Percentiles rank a stretch among this genome's conserved stretches.
These are phyloP conservation scores for Montipora efflorescens DNA, from an alignment of 64 coral and sea anemone species.

Conservation along the genomic window DNA sequence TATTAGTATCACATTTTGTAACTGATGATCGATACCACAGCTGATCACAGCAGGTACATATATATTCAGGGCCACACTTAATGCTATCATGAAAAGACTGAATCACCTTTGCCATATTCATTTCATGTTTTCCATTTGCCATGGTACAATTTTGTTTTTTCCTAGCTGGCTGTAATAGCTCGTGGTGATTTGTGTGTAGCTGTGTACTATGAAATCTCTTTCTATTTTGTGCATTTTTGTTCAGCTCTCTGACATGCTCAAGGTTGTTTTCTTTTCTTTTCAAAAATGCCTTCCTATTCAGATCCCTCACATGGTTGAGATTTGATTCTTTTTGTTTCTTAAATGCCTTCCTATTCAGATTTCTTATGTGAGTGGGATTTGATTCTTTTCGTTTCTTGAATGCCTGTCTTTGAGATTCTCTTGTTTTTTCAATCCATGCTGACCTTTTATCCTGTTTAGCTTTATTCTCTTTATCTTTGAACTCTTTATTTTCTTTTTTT, in stretches of 20 bases:
- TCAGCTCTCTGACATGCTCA: background rate
- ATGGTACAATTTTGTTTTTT: slow-evolving; percentile 17
- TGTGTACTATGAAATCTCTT: slow-evolving; percentile 24
- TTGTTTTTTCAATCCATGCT: too few species aligned
- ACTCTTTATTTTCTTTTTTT: too few species aligned
- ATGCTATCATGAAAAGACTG: slow-evolving; percentile 39
- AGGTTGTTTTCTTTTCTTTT: background rate
- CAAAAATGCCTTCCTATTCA: background rate
- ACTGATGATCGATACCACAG: slow-evolving; percentile 39
- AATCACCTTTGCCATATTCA: background rate
- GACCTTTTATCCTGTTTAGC: too few species aligned
- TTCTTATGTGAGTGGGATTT: too few species aligned
- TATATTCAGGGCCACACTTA: slow-evolving; percentile 43
- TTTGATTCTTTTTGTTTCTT: too few species aligned
- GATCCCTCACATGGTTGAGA: too few species aligned
- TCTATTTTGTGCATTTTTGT: slow-evolving; percentile 39
- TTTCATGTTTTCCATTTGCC: background rate
- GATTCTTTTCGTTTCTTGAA: too few species aligned
- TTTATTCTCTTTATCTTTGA: too few species aligned
- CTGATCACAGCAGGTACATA: slow-evolving; percentile 41
- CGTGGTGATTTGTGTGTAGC: background rate
- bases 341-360: background rate
- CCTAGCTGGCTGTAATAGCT: slow-evolving; percentile 29
- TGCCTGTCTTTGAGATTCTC: too few species aligned
- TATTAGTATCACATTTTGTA: too few species aligned